Percentiles rank a stretch among this genome's conserved stretches.
Conservation (phyloP, 2,797 vertebrate species). For the Sardinella longiceps region DNA sequence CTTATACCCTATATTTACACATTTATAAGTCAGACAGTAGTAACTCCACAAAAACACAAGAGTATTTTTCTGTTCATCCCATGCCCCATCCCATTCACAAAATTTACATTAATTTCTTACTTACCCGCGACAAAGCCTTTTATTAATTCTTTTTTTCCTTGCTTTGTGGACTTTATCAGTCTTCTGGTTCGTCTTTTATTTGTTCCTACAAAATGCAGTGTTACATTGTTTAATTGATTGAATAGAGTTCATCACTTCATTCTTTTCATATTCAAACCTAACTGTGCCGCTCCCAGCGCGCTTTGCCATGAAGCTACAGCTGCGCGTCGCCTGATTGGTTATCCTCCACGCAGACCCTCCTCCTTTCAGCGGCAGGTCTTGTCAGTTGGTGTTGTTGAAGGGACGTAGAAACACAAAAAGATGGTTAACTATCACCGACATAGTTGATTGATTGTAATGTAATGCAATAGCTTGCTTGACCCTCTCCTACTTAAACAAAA, state of each 20-base stretch:
- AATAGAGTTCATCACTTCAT: slow-evolving; percentile 17
- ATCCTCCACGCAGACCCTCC: slow-evolving; percentile 10
- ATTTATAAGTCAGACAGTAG: not conserved
- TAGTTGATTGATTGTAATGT: too few species aligned
- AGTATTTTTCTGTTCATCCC: not conserved
- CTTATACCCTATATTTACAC: not conserved
- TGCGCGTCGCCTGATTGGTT: slow-evolving; percentile 28
- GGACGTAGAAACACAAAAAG: too few species aligned
- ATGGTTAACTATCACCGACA: too few species aligned
- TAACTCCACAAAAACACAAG: too few species aligned
- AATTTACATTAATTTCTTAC: not conserved
- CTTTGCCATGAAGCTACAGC: slow-evolving; percentile 26
- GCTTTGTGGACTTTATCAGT: not conserved
- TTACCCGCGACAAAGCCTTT: not conserved
- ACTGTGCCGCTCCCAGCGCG: slow-evolving; percentile 26
- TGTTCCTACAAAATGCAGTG: not conserved
- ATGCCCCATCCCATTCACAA: not conserved
- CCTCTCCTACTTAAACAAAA: too few species aligned
- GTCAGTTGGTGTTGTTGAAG: not conserved
- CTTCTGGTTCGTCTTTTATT: not conserved
- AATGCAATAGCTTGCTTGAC: too few species aligned
- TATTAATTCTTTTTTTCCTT: not conserved
- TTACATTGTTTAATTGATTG: not conserved
- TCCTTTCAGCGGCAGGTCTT: not conserved
- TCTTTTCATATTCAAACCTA: slow-evolving; percentile 25